A percentile compares a stretch with the other conserved stretches of the same genome.
phyloP scores from a whole-genome alignment of 2,797 vertebrate species.

The Myotis planiceps region DNA sequence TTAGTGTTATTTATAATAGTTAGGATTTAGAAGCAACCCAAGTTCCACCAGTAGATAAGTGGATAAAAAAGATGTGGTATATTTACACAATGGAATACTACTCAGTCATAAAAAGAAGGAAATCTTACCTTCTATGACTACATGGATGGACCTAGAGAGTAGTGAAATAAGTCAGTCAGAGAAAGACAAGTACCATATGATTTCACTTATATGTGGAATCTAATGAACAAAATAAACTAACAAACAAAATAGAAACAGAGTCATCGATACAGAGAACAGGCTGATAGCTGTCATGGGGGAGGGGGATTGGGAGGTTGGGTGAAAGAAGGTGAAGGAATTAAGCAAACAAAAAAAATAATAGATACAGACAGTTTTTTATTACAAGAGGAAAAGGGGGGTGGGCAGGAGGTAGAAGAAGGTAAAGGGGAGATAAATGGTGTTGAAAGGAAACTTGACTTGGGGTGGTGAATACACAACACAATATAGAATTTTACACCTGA shows the following conservation, averaged over 20 bases:
- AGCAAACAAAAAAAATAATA: not conserved
- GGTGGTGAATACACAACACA: not conserved
- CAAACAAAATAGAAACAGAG: not conserved
- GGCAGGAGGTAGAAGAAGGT: not conserved
- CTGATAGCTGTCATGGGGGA: not conserved
- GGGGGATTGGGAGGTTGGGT: not conserved
- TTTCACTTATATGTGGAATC: not conserved
- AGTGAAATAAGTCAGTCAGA: not conserved
- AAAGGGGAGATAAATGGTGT: not conserved
- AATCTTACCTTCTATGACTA: not conserved
- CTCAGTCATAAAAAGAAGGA: not conserved
- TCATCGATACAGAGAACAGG: not conserved
- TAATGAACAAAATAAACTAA: not conserved
- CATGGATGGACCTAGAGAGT: not conserved
- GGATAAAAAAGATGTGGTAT: not conserved
- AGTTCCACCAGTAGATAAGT: not conserved
- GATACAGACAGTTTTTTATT: not conserved
- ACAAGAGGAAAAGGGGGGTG: not conserved
- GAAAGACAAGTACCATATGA: not conserved
- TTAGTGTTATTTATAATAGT: not conserved
- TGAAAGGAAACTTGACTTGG: no score
- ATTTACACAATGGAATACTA: not conserved
- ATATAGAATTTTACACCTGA: not conserved
- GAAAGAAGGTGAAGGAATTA: not conserved
- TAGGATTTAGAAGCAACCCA: not conserved